Evolutionary conservation across 2,888 invertebrate species (phyloP), one percentile per base, ranked within the genome.

Genomic region (Metallyticus violacea): DNA sequence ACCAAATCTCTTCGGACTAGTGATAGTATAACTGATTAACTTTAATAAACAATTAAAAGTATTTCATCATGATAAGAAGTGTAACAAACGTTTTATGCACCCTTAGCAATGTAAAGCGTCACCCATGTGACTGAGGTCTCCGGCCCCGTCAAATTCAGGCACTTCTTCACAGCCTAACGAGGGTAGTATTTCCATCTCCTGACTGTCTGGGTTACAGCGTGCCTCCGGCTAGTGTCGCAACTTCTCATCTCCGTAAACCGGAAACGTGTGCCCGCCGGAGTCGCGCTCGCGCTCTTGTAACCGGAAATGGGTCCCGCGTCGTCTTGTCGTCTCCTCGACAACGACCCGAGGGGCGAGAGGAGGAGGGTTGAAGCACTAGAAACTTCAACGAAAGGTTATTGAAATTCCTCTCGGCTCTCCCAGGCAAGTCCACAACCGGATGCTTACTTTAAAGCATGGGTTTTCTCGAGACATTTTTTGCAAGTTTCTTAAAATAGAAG

Each of bases 201-300:
- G 40, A 62, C 40, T 62, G 40, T 62, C 40, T 62, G 40, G 40
- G 40, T 15, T 62, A 22, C 40, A 15, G 40, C 40, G 22, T 62
- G 40, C 40, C 40, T 62, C 40, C 15, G 40, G 40, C 40, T 62
- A 62, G 40, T 62, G 25, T 81, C 30, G 76, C 82, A 25, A 76
- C 62, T 27, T 76, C 27, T 82, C 82, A 82, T 82, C 82, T 82
- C 82, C 82, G 82, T 82, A 76, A 76, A 82, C 82, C 82, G 82
- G 82, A 82, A 82, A 76, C 27, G 26, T 27, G 76, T 15, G 26
- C 6, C 26, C 29, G 6, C 7, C 4, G 27, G 4, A 27, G 22
- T 77, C 6, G 27, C 28, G 79, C 79, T 79, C 26, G n/a, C 7
- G 40, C 81, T 76, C 26, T 76, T 26, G 76, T 82, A 82, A 27